Base-by-base conservation (phyloP, 1,140 invertebrate species). In the Aphaenogaster rudis region DNA sequence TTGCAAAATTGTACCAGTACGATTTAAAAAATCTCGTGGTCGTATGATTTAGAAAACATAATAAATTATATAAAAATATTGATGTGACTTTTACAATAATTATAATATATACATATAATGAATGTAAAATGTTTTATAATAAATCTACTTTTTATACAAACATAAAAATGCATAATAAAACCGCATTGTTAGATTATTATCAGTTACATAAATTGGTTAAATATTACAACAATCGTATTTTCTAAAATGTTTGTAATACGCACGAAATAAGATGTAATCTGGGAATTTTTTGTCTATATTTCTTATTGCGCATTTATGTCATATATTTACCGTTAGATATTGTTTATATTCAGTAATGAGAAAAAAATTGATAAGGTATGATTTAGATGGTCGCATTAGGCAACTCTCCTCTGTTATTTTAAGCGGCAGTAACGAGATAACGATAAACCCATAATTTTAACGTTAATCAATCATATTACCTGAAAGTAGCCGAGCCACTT, bases 401-500 rank as follows among this genome's bases (percentile, higher is more conserved):
- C 17, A 45, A 67, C n/a, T 5, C 9, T 45, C 9, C 21, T 3
- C 9, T 67, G 21, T 69, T n/a, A 63, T 11, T 61, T 52, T 7
- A 9, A 3, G 9, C 13, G 7, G 17, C 13, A 6, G 6, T 28
- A 78, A 86, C 21, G 13, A 3, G 66, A 86, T 45, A 33, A 59
- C n/a, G 36, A 5, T 67, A 52, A 48, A 28, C 8, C 15, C 2
- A 66, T 11, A 13, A 45, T 21, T 15, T 86, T 13, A n/a, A 36
- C 5, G 13, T 28, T 28, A 87, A 21, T 61, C n/a, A 72, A 63
- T 48, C 11, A 6, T 63, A 72, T 74, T 84, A 93, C 93, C 76
- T 88, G 77, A 15, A 89, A 93, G 71, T 93, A 93, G 17, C 92
- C 86, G 9, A 78, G 78, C 93, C 93, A 93, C 13, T 91, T 88